Conservation (phyloP, 1,140 invertebrate species). For the Drosophila ironensis region DNA sequence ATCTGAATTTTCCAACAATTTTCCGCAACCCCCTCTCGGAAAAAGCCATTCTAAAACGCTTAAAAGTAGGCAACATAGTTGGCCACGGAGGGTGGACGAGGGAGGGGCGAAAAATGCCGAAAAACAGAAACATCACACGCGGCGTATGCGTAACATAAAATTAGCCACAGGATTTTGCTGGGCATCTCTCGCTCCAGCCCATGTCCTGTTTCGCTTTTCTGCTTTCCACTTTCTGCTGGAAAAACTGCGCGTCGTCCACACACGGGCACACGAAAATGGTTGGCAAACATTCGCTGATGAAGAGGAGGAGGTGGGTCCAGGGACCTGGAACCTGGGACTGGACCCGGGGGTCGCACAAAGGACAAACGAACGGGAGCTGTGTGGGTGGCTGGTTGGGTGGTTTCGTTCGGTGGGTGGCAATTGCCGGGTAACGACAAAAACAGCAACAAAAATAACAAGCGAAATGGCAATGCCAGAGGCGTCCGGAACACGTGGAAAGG, state of each 20-base stretch:
- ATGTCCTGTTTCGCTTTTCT: neutral
- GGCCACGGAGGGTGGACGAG: constrained; percentile 1
- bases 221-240: neutral
- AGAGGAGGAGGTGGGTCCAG: neutral
- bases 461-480: constrained; percentile 3
- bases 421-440: constrained; percentile 15
- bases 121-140: constrained; percentile 39
- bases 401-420: constrained; percentile 5
- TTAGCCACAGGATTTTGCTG: constrained; percentile 57
- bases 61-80: constrained; percentile 75
- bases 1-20: neutral
- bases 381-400: neutral
- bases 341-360: constrained; percentile 67
- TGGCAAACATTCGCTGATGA: constrained; percentile 34
- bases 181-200: constrained; percentile 8
- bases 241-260: constrained; percentile 48
- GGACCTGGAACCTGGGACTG: constrained; percentile 3
- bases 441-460: neutral
- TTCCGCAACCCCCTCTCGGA: neutral
- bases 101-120: constrained; percentile 17
- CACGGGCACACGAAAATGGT: constrained; percentile 38
- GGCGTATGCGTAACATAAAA: constrained; percentile 72
- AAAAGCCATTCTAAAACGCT: constrained; percentile 56
- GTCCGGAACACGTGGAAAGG: constrained; percentile 45
- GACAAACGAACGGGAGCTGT: constrained; percentile 52